A percentile compares a stretch with the other conserved stretches of the same genome.
phyloP scores from a whole-genome alignment of 2,888 invertebrate genomes.

The Cheilosia vernalis region DNA sequence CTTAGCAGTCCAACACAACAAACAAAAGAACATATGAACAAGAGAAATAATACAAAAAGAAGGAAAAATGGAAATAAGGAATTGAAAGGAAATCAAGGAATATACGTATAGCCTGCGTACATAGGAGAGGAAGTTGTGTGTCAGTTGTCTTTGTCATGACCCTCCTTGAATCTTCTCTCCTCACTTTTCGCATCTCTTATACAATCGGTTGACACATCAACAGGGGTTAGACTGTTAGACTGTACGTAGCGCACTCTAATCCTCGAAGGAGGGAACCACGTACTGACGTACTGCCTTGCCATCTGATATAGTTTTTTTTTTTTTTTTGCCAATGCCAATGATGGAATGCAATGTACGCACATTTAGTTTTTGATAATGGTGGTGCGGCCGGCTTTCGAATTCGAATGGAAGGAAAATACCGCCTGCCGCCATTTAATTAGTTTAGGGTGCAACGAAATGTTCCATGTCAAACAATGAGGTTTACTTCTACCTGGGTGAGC shows the following conservation, averaged over 20 bases:
- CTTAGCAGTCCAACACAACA: conserved; percentile 46
- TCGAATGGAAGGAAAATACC: conserved; percentile 44
- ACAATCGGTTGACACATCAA: conserved; percentile 62
- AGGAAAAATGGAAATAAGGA: conserved; percentile 45
- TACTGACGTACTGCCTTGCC: conserved; percentile 25
- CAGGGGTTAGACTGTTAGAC: conserved; percentile 48
- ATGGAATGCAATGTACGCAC: conserved; percentile 67
- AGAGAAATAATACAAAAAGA: background rate
- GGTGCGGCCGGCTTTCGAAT: conserved; percentile 17
- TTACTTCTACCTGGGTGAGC: conserved; percentile 46
- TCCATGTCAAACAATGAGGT: conserved; percentile 25
- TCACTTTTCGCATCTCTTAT: conserved; percentile 34
- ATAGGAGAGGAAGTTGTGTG: conserved; percentile 51
- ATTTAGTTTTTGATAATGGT: conserved; percentile 19
- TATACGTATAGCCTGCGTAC: conserved; percentile 23
- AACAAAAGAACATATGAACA: conserved; percentile 65
- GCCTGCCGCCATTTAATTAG: conserved; percentile 70
- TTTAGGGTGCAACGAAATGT: conserved; percentile 61
- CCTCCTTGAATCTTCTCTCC: conserved; percentile 34
- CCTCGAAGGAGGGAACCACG: conserved; percentile 48
- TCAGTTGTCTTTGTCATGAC: conserved; percentile 55
- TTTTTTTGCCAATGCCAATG: conserved; percentile 60
- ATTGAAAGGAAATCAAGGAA: conserved; percentile 56
- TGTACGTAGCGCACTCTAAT: conserved; percentile 21
- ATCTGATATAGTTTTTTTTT: conserved; percentile 50